Base-by-base conservation (phyloP, 2,888 invertebrate species). In the Druceiella hillmani region DNA sequence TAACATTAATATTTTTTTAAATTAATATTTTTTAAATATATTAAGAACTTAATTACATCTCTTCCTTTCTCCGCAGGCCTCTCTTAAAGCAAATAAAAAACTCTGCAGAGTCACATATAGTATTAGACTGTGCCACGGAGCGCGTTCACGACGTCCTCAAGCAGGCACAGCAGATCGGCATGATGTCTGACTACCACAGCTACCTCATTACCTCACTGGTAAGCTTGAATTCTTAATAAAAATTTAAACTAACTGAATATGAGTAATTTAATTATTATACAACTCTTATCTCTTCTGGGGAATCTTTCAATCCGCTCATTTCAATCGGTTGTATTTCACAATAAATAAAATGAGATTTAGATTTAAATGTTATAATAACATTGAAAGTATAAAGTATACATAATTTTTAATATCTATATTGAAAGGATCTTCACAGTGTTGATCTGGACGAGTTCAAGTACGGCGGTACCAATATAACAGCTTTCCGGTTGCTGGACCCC, bases 131-230 rank as follows among this genome's bases (percentile, higher is more conserved):
- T 55, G 81, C 87, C 11, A 87, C 87, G 1, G 88, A 90, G 41
- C 81, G 87, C 55, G 86, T 92, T 47, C 79, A 87, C 55, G 83
- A 86, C 52, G 87, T 93, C 13, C 66, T 93, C 39, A 91, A 91
- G 56, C 92, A 94, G 64, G 93, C 93, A 6, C 90, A 93, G 64
- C 92, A 93, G 71, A 88, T 95, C 50, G 94, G 94, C 46, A 90
- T 95, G 89, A 92, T 95, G 87, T 92, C 91, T 47, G 90, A 91
- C 59, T 88, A 92, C 59, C 92, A 93, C 64, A 91, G 91, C 64
- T 95, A 91, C 59, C 78, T 95, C 52, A 86, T 94, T 50, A 93
- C 93, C 1, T 90, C 92, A 3, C 64, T 95, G 72, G 90, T 89
- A 71, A 77, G 75, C n/a, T n/a, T n/a, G n/a, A n/a, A 13, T n/a